Base-by-base conservation (phyloP, 2,797 vertebrate genomes). In the Epinephelus malabaricus region DNA sequence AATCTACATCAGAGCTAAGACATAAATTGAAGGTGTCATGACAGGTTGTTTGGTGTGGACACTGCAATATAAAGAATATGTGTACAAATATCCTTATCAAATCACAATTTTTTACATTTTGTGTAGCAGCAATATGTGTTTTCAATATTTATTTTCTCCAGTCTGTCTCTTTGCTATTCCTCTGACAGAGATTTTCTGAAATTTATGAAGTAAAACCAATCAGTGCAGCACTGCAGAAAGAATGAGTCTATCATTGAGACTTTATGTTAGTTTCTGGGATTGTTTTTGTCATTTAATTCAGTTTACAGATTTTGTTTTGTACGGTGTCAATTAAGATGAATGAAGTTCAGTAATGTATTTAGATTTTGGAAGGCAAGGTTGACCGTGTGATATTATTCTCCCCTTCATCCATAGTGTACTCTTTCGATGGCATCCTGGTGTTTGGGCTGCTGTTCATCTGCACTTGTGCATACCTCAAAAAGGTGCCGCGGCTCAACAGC, bases 391-490 rank as follows among this genome's bases (percentile, higher is more conserved):
- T 54, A 1, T 10, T 30, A 3, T 68, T 4, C 49, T 64, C 21
- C 2, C 19, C 12, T 3, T 78, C 21, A 56, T 86, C 34, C 30
- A 15, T 80, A 99, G 98, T 97, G 67, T 99, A 98, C 90, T 98
- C 97, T 3, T 94, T 99, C 82, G 97, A 99, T 53, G 98, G 98
- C 72, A 97, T 99, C 86, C 91, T 99, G 85, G 97, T 97, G n/a
- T 98, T 99, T 49, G 97, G 97, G 43, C 94, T 99, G 88, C 96
- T 99, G 1, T 97, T 99, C 90, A 92, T 98, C 59, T 99, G 98
- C 88, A 98, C 97, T 18, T 99, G 98, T 90, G 98, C 98, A 0
- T 98, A 99, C 92, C 95, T 99, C 89, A 97, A 97, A 92, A 99
- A 99, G 89, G 97, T 99, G 46, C 98, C 98, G 76, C 97, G 97